These are phyloP conservation scores for Cariama cristata DNA, from an alignment of 2,113 vertebrate species.

Conservation along the genomic window DNA sequence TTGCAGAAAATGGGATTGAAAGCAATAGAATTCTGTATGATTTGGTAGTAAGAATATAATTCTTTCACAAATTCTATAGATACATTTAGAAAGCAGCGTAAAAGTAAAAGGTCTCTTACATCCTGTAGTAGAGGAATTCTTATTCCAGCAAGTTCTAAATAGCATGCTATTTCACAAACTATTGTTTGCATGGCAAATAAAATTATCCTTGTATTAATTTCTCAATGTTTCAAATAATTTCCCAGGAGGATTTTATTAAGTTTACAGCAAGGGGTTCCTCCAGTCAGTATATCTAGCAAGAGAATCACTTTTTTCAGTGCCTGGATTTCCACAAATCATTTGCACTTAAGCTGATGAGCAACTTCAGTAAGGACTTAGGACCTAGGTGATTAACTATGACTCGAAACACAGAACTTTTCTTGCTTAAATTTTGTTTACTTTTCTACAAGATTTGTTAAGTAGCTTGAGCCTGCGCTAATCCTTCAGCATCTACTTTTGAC, in stretches of 20 bases:
- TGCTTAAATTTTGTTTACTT: conserved; percentile 4
- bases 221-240: background rate
- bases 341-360: background rate
- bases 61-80: background rate
- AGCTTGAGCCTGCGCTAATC: background rate
- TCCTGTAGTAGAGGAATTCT: background rate
- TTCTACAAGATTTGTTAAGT: background rate
- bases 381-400: background rate
- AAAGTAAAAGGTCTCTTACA: background rate
- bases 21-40: background rate
- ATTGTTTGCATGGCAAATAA: background rate
- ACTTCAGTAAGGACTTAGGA: background rate
- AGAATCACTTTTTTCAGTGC: background rate
- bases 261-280: background rate
- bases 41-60: background rate
- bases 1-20: background rate
- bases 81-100: background rate
- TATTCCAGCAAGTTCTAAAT: background rate
- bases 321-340: background rate
- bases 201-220: background rate
- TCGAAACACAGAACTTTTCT: background rate
- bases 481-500: background rate
- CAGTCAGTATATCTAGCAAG: background rate
- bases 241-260: background rate
- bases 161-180: background rate